phyloP scores from a whole-genome alignment of 2,113 vertebrate genomes.

The Elgaria multicarinata region DNA sequence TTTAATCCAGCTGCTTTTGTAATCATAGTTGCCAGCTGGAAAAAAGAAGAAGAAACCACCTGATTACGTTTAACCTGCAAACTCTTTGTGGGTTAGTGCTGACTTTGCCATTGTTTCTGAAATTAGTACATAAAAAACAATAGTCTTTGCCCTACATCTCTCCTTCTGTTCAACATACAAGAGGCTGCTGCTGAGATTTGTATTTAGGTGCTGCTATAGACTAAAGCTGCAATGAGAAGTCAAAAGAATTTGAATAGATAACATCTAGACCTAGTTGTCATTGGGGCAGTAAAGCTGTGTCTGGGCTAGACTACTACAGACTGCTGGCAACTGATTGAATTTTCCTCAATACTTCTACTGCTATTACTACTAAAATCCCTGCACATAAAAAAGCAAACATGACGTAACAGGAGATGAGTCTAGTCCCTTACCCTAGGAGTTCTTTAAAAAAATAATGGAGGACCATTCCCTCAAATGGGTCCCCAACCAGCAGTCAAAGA shows the following conservation, averaged over 20 bases:
- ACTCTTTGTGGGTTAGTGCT: background rate
- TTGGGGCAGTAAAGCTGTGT: background rate
- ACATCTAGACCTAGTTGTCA: background rate
- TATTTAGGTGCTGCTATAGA: background rate
- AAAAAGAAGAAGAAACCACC: constrained; percentile 54
- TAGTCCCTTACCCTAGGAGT: too few species aligned
- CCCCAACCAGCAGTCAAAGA: background rate
- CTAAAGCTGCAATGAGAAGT: background rate
- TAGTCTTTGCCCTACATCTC: background rate
- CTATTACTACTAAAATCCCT: background rate
- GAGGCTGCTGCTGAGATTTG: background rate
- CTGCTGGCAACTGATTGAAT: background rate
- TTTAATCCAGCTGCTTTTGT: constrained; percentile 52
- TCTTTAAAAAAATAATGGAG: too few species aligned
- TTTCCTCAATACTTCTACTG: too few species aligned
- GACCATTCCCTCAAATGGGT: background rate
- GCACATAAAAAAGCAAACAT: too few species aligned
- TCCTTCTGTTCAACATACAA: background rate
- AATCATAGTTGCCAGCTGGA: constrained; percentile 44
- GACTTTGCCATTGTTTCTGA: constrained; percentile 30
- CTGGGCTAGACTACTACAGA: background rate
- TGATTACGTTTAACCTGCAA: constrained; percentile 56
- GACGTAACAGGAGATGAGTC: background rate
- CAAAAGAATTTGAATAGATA: background rate
- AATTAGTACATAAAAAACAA: constrained; percentile 7